A percentile compares a stretch with the other conserved stretches of the same genome.
These are phyloP conservation scores for Drosophila nigrodunni DNA, from an alignment of 1,140 invertebrate species.

Conservation along the genomic window DNA sequence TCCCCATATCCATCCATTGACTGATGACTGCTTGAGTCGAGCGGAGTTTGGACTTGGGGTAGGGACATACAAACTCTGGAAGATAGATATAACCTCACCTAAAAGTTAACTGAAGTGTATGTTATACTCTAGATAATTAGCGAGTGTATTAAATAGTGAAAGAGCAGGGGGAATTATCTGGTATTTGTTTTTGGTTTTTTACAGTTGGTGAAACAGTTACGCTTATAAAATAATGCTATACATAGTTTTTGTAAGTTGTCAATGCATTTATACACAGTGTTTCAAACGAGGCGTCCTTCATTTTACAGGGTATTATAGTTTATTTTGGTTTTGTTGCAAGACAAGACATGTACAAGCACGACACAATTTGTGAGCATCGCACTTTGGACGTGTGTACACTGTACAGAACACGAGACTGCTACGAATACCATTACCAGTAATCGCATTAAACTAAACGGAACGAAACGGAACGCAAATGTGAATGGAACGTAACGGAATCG, in stretches of 20 bases:
- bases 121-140: slow-evolving; percentile 2
- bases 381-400: slow-evolving; percentile 30
- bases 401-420: slow-evolving; percentile 35
- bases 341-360: slow-evolving; percentile 31
- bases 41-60: slow-evolving; percentile 8
- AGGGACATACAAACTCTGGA: slow-evolving; percentile 26
- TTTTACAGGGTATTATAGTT: slow-evolving; percentile 14
- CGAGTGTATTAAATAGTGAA: slow-evolving; percentile 9
- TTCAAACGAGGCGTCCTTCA: slow-evolving; percentile 10
- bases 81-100: slow-evolving; percentile 21
- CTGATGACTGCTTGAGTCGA: slow-evolving; percentile 3
- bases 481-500: slow-evolving; percentile 25
- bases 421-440: slow-evolving; percentile 30
- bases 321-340: slow-evolving; percentile 28
- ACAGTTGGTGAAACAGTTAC: slow-evolving; percentile 24
- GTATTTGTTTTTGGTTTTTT: slow-evolving; percentile 4
- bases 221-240: slow-evolving; percentile 35
- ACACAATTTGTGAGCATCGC: slow-evolving; percentile 38
- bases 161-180: slow-evolving; percentile 11
- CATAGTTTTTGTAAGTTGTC: slow-evolving; percentile 18
- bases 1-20: slow-evolving; percentile 12
- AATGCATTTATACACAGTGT: slow-evolving; percentile 55
- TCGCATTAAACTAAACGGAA: slow-evolving; percentile 31
- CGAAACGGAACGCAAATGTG: slow-evolving; percentile 26
- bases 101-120: slow-evolving; percentile 18